Base-by-base conservation (phyloP, 2,888 invertebrate species). In the Neria commutata region DNA sequence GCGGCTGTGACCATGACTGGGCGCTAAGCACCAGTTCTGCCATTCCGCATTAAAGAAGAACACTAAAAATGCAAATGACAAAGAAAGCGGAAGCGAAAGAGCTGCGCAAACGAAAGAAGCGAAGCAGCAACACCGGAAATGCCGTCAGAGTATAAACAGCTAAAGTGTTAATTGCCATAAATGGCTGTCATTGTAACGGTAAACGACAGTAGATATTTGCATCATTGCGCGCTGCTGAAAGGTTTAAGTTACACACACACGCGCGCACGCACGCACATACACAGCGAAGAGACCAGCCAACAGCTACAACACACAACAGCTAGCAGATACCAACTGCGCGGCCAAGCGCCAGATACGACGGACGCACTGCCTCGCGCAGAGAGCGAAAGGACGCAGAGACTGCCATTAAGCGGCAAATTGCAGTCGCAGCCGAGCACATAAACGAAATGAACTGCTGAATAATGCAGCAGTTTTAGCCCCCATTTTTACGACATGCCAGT, bases 161-260 rank as follows among this genome's bases (percentile, higher is more conserved):
- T 79, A 79, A 80, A 81, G 81, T 81, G 81, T 80, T 81, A 81
- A 81, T 81, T 81, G 81, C 79, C 76, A 80, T 81, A 81, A 81
- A 81, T 80, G 78, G 79, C 78, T 80, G 81, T 79, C 81, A 80
- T 81, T 81, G 79, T 81, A 76, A 76, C 76, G 73, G 76, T 80
- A 80, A 79, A 79, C 77, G 80, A 74, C 76, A 75, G 74, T 75
- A 75, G 76, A 73, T 73, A 75, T 74, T 76, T 78, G 77, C 77
- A 72, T 76, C 74, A 77, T 75, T 73, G 77, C 76, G 67, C 67
- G 54, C 70, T 63, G n/a, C n/a, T 42, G 42, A 49, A 48, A 40
- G 33, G 45, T 40, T 42, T n/a, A 40, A 49, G 55, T 55, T 33
- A 37, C 34, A 64, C 69, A 63, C 62, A 63, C 64, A 62, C 33